Percentiles rank a stretch among this genome's conserved stretches.
Conservation (phyloP, 1,140 invertebrate genomes). For the Medauroidea extradentata region DNA sequence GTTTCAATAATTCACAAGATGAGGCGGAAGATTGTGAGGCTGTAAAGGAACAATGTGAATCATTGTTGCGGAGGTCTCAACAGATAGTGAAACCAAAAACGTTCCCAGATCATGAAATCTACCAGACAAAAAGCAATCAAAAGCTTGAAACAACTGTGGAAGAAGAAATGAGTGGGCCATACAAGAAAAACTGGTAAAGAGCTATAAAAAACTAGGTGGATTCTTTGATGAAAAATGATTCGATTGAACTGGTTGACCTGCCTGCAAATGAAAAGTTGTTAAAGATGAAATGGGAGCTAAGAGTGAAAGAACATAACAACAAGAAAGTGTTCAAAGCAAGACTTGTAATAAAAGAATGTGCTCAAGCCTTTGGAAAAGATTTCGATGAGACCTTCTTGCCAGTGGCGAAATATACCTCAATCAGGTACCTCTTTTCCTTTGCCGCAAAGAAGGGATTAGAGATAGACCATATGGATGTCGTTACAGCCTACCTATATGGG, state of each 20-base stretch:
- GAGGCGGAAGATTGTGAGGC: too few species aligned
- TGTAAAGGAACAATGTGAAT: too few species aligned
- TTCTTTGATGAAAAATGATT: constrained; percentile 28
- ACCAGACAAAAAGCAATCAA: too few species aligned
- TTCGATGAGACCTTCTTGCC: too few species aligned
- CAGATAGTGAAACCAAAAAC: too few species aligned
- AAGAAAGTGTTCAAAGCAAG: too few species aligned
- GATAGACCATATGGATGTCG: constrained; percentile 36
- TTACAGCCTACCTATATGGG: constrained; percentile 41
- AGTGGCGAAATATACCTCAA: constrained; percentile 7
- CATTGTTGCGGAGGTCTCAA: too few species aligned
- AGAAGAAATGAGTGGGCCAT: constrained; percentile 25
- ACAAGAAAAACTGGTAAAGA: constrained; percentile 27
- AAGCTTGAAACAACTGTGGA: background rate
- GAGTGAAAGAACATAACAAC: constrained; percentile 24
- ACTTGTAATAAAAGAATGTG: too few species aligned
- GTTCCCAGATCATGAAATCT: too few species aligned
- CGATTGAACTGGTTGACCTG: constrained; percentile 23
- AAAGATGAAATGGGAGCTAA: constrained; percentile 39
- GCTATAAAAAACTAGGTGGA: constrained; percentile 30
- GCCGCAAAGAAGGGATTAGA: constrained; percentile 31
- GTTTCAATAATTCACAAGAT: too few species aligned
- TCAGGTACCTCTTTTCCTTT: constrained; percentile 30
- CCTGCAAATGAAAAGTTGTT: constrained; percentile 33
- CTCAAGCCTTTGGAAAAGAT: too few species aligned